Percentiles rank a stretch among this genome's conserved stretches.
Evolutionary conservation across 2,888 invertebrate species (phyloP).

Genomic region (Cryptocheilus praepositus): DNA sequence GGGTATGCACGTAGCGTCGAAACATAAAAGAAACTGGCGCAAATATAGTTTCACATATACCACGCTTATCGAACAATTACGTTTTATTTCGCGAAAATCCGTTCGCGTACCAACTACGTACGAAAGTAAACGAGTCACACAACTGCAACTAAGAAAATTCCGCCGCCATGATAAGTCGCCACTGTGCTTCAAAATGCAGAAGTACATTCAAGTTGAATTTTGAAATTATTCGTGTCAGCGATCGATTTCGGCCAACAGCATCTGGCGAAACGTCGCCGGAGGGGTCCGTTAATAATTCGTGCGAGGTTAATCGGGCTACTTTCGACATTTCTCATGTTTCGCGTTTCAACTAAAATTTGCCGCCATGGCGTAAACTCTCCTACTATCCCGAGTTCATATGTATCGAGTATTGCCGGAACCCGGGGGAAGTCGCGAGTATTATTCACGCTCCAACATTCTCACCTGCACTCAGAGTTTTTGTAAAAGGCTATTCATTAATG

Average conservation of each 20-base stretch:
- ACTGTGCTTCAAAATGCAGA: conserved; percentile 52
- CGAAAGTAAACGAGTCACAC: conserved; percentile 39
- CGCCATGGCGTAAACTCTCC: conserved; percentile 58
- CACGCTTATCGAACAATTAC: conserved; percentile 26
- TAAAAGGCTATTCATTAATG: conserved; percentile 44
- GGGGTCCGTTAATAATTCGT: not conserved
- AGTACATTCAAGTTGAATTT: conserved; percentile 18
- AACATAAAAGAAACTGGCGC: conserved; percentile 8
- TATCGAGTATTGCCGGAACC: conserved; percentile 19
- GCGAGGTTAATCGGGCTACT: too few species aligned
- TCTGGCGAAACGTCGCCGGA: too few species aligned
- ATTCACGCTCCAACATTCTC: conserved; percentile 31
- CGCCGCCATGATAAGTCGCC: conserved; percentile 65
- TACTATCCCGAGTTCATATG: conserved; percentile 29
- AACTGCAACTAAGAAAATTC: conserved; percentile 53
- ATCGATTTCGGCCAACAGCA: too few species aligned
- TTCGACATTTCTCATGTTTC: conserved; percentile 31
- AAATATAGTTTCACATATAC: conserved; percentile 22
- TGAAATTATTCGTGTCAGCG: not conserved
- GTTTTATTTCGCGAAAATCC: conserved; percentile 39
- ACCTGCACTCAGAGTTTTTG: conserved; percentile 51
- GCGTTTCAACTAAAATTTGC: conserved; percentile 55
- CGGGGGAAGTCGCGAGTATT: conserved; percentile 15
- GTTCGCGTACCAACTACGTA: conserved; percentile 40
- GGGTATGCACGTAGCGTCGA: conserved; percentile 11